Evolutionary conservation across 2,113 vertebrate species (phyloP).

Genomic region (Pluvialis apricaria): DNA sequence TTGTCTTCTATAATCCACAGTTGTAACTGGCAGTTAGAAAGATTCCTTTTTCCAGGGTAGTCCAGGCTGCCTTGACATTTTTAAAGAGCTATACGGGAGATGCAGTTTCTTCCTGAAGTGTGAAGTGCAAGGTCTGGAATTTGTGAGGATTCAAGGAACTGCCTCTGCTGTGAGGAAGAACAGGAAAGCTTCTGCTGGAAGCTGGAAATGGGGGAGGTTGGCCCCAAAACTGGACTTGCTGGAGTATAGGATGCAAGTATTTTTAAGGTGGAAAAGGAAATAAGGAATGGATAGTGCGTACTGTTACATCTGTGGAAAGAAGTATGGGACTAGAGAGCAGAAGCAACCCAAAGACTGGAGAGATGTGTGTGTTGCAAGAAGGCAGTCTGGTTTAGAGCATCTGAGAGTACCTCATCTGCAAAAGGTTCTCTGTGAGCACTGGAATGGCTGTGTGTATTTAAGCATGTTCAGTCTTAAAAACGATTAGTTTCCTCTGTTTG

Average conservation of each 20-base stretch:
- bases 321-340: neutral
- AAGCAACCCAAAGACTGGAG: neutral
- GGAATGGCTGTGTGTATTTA: neutral
- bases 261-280: neutral
- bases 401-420: neutral
- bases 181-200: neutral
- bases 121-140: neutral
- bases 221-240: neutral
- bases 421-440: neutral
- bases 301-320: neutral
- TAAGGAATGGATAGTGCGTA: neutral
- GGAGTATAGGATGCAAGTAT: neutral
- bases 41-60: neutral
- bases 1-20: neutral
- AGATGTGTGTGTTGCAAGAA: neutral
- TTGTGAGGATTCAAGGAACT: neutral
- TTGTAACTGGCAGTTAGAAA: neutral
- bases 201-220: neutral
- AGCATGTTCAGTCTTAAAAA: neutral
- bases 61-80: neutral
- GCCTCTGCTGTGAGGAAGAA: neutral
- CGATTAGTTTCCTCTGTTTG: neutral
- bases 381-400: neutral
- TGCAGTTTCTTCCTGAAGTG: neutral
- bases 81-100: neutral